Conservation (phyloP, 1,140 invertebrate species). For the Temnothorax longispinosus region DNA sequence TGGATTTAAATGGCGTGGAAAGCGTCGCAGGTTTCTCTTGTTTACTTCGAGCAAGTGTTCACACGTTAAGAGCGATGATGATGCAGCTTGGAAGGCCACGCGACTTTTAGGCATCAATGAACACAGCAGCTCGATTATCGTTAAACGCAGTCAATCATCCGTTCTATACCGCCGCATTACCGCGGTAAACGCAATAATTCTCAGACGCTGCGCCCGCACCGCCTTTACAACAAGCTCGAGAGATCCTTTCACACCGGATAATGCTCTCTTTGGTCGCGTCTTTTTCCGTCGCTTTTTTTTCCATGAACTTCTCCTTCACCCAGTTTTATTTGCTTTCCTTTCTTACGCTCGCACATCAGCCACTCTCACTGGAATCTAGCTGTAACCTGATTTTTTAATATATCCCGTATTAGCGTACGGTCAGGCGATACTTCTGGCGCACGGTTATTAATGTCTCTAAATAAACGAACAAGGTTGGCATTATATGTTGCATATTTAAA, state of each 20-base stretch:
- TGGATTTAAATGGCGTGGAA: neutral
- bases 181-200: conserved; percentile 29
- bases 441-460: conserved; percentile 18
- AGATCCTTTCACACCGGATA: conserved; percentile 75
- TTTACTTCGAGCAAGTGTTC: neutral
- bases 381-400: conserved; percentile 46
- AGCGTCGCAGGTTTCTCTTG: neutral
- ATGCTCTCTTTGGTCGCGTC: conserved; percentile 76
- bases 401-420: neutral
- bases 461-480: neutral
- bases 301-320: conserved; percentile 69
- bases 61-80: neutral
- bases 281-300: conserved; percentile 65
- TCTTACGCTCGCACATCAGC: conserved; percentile 63
- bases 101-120: neutral
- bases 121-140: neutral
- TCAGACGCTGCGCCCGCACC: neutral
- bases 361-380: conserved; percentile 63
- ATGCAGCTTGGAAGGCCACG: neutral
- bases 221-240: conserved; percentile 54
- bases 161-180: neutral
- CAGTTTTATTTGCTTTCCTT: conserved; percentile 73
- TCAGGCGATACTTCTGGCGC: neutral
- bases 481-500: neutral
- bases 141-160: conserved; percentile 1